Base-by-base conservation (phyloP, 2,888 invertebrate species). In the Dione vanillae region DNA sequence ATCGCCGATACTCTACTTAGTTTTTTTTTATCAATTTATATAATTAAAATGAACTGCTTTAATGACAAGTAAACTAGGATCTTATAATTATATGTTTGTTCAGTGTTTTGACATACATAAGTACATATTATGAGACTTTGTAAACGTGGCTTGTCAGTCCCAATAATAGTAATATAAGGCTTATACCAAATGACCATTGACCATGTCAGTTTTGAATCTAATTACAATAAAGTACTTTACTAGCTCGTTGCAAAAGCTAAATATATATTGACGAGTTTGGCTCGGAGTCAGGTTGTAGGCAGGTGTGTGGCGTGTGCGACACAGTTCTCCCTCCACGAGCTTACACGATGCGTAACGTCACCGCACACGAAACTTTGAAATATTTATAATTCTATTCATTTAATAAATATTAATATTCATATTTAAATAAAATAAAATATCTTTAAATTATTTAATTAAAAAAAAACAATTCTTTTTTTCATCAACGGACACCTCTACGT, bases 261-360 rank as follows among this genome's bases (percentile, higher is more conserved):
- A 69, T 69, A 69, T 69, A 62, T 69, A 69, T 69, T 69, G 61
- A 54, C 62, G 45, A 54, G 47, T 54, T 37, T 14, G 47, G 47
- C 49, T 12, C 52, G 68, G 65, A 37, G 52, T 71, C 68, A 71
- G 68, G 68, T 71, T 69, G 47, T 43, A 65, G 65, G 69, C 72
- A 72, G 72, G 69, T 72, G 72, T 45, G 69, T 69, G 54, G 72
- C 69, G 65, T 69, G 69, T 69, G 69, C 72, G 61, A 69, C 68
- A 69, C 62, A 64, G 47, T 64, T 64, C 49, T 64, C 45, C 35
- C 68, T 41, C 45, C 14, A 45, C 45, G 62, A 35, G 27, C 51
- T 61, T 19, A 41, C 10, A 14, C 62, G 16, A 59, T 59, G 68
- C 40, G 51, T 62, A 51, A 68, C 68, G 68, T 62, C 62, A 54